These are phyloP conservation scores for Lepidochrysops patricia DNA, from an alignment of 2,888 invertebrate species.

Conservation along the genomic window DNA sequence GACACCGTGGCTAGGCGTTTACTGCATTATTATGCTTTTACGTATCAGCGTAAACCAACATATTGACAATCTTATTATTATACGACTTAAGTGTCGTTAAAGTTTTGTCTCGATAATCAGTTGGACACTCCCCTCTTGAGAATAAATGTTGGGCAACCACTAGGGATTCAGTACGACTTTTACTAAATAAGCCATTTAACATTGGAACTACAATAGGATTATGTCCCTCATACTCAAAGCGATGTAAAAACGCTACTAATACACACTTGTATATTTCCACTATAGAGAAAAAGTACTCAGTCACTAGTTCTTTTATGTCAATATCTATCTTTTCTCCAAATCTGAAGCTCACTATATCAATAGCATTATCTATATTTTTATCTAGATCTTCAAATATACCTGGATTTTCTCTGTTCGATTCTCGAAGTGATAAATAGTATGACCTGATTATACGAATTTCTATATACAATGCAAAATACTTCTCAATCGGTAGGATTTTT, in stretches of 20 bases:
- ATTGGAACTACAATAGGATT: constrained; percentile 21
- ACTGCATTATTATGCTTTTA: not conserved
- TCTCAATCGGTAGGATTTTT: constrained; percentile 34
- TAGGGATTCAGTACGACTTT: constrained; percentile 20
- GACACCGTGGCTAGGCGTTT: too few species aligned
- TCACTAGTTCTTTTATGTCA: constrained; percentile 33
- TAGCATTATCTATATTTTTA: constrained; percentile 29
- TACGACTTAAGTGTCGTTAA: constrained; percentile 21
- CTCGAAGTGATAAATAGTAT: constrained; percentile 40
- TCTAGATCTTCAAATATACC: constrained; percentile 31
- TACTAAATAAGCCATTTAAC: constrained; percentile 25
- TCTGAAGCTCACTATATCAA: constrained; percentile 34
- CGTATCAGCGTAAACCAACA: constrained; percentile 23
- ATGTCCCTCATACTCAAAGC: constrained; percentile 20
- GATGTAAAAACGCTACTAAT: constrained; percentile 28
- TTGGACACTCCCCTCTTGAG: not conserved
- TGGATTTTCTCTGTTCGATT: constrained; percentile 32
- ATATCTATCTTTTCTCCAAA: constrained; percentile 38
- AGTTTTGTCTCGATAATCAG: constrained; percentile 18
- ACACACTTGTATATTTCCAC: constrained; percentile 32
- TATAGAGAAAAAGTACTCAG: constrained; percentile 38
- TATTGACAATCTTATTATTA: constrained; percentile 23
- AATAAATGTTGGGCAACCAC: constrained; percentile 26
- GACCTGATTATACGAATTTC: constrained; percentile 41
- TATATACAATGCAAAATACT: constrained; percentile 34